Base-by-base conservation (phyloP, 2,797 vertebrate species). In the Eulemur rubriventer region DNA sequence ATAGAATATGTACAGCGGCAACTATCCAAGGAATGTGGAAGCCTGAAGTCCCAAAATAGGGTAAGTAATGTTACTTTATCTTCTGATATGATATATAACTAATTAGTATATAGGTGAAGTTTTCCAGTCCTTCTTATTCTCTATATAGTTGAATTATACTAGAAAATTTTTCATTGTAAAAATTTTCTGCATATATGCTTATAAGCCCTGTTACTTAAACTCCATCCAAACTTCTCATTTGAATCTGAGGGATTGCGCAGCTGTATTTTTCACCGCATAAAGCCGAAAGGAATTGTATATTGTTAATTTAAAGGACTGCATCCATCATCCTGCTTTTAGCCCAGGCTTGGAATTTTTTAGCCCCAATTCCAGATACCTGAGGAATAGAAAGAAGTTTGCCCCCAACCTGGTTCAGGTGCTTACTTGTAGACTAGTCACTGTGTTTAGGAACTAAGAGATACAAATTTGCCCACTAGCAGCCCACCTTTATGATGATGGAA, bases 11-110 rank as follows among this genome's bases (percentile, higher is more conserved):
- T 90, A 43, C 98, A 98, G 69, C 93, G 95, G 46, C 98, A 97
- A 57, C 82, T 98, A 67, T 65, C 97, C 82, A 98, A 97, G 95
- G 97, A 98, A 55, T 94, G 97, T 87, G 98, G 97, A 96, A 97
- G 84, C 75, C 90, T 98, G 0, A 98, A 98, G 88, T 95, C 97
- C 70, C 98, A 96, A 95, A 97, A 95, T 72, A 97, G 92, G 96
- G 98, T 98, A 87, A 97, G 96, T 96, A 75, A 35, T 81, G 22
- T 75, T 72, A 55, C 14, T 96, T 96, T 65, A 78, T 95, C 24
- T 75, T 91, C 70, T 89, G 52, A 17, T 89, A 26, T 20, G 5
- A 63, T 35, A 35, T 96, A 18, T 48, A 69, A 41, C 17, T 83
- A 46, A 55, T 55, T 57, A 89, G 35, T 46, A 89, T 63, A 33